phyloP scores from a whole-genome alignment of 2,888 invertebrate genomes.

The Euproctis similis region DNA sequence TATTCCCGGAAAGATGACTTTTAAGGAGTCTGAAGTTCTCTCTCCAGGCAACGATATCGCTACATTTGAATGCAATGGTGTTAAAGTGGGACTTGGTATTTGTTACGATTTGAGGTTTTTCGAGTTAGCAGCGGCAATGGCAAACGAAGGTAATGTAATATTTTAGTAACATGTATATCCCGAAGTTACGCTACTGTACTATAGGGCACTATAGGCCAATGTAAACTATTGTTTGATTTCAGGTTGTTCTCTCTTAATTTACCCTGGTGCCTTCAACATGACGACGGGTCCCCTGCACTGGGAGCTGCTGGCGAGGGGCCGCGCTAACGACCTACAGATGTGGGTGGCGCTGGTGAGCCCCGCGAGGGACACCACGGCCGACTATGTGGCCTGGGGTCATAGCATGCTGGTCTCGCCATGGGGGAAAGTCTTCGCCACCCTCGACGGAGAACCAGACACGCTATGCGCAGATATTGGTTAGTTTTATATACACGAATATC shows the following conservation, averaged over 20 bases:
- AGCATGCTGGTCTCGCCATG: conserved; percentile 89
- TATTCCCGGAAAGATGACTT: conserved; percentile 93
- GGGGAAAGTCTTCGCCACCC: conserved; percentile 82
- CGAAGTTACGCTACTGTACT: no score
- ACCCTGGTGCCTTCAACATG: conserved; percentile 97
- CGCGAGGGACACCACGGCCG: conserved; percentile 81
- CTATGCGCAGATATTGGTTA: conserved; percentile 85
- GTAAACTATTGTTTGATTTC: conserved; percentile 3
- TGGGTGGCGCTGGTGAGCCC: conserved; percentile 91
- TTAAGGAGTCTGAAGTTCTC: conserved; percentile 92
- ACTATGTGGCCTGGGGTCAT: conserved; percentile 93
- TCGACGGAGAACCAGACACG: conserved; percentile 82
- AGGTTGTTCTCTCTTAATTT: conserved; percentile 91
- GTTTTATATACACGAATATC: no score
- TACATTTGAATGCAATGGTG: conserved; percentile 80
- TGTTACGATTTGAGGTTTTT: conserved; percentile 96
- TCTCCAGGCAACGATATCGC: conserved; percentile 68
- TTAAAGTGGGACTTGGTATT: conserved; percentile 91
- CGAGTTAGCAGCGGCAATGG: conserved; percentile 87
- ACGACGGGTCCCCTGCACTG: conserved; percentile 96
- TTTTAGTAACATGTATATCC: no score
- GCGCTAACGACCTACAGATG: conserved; percentile 93
- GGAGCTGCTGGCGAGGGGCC: conserved; percentile 86
- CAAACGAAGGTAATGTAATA: conserved; percentile 54
- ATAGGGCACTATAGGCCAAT: no score